Conservation (phyloP, 2,797 vertebrate genomes). For the Ctenochaetus hawaiiensis region DNA sequence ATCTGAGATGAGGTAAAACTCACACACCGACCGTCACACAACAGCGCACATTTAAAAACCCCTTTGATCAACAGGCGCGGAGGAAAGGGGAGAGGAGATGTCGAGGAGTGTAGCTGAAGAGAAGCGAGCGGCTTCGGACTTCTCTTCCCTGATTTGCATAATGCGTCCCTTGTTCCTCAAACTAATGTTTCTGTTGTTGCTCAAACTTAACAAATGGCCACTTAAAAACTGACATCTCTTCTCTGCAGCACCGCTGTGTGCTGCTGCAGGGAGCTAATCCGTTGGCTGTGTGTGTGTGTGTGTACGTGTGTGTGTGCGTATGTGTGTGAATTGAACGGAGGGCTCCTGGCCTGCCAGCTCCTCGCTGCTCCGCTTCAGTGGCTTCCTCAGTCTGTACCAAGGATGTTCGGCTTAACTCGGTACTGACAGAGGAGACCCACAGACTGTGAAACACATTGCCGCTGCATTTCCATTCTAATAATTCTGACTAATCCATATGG, state of each 20-base stretch:
- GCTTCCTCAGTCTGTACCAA: conserved; percentile 69
- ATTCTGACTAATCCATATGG: conserved; percentile 73
- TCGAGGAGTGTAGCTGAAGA: conserved; percentile 39
- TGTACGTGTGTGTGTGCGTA: conserved; percentile 26
- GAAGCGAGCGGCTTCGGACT: conserved; percentile 57
- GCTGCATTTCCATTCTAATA: conserved; percentile 79
- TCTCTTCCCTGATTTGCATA: conserved; percentile 71
- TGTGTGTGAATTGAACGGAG: conserved; percentile 33
- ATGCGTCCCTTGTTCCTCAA: conserved; percentile 70
- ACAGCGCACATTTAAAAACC: conserved; percentile 51
- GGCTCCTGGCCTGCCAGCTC: conserved; percentile 71
- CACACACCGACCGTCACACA: conserved; percentile 62
- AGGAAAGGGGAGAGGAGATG: conserved; percentile 38
- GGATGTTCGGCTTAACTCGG: conserved; percentile 81
- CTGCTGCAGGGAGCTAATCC: conserved; percentile 76
- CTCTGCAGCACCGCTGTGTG: conserved; percentile 65
- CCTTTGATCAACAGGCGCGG: conserved; percentile 67
- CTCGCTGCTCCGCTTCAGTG: conserved; percentile 73
- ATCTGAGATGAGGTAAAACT: conserved; percentile 45
- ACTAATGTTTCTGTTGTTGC: conserved; percentile 77
- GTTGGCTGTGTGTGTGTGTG: conserved; percentile 27
- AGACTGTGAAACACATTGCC: conserved; percentile 79
- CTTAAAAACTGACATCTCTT: conserved; percentile 79
- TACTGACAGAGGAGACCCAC: conserved; percentile 75
- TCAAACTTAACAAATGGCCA: conserved; percentile 79